Conservation (phyloP, 2,888 invertebrate genomes). For the Leucoma salicis region DNA sequence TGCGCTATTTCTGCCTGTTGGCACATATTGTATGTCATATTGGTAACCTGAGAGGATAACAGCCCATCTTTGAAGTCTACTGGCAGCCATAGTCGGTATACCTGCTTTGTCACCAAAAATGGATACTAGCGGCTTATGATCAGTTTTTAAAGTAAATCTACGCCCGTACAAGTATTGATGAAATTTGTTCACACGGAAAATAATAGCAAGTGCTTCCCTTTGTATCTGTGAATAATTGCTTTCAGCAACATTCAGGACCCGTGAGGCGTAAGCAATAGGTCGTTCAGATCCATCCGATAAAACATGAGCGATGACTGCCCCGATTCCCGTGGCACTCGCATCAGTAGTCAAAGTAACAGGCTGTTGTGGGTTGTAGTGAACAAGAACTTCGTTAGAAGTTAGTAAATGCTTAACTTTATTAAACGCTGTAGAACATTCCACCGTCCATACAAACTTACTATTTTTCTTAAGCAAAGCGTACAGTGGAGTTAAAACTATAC, state of each 20-base stretch:
- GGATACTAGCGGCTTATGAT: constrained; percentile 3
- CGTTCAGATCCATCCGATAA: neutral
- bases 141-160: constrained; percentile 2
- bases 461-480: neutral
- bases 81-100: constrained; percentile 2
- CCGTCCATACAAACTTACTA: neutral
- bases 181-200: constrained; percentile 2
- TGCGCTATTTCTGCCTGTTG: neutral
- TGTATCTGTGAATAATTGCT: constrained; percentile 1
- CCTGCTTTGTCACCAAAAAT: constrained; percentile 8
- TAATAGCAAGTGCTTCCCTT: constrained; percentile 7
- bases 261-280: neutral
- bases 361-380: neutral
- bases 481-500: neutral
- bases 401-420: neutral
- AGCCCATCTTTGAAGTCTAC: constrained; percentile 2
- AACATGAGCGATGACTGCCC: neutral
- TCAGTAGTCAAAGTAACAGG: neutral
- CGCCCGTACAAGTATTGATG: constrained; percentile 7
- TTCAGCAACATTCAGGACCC: neutral
- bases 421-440: neutral
- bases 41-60: constrained; percentile 1
- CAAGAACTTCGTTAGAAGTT: neutral
- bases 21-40: constrained; percentile 2
- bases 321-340: neutral